Evolutionary conservation across 2,113 vertebrate genomes (phyloP).

Genomic region (Pteronura brasiliensis): DNA sequence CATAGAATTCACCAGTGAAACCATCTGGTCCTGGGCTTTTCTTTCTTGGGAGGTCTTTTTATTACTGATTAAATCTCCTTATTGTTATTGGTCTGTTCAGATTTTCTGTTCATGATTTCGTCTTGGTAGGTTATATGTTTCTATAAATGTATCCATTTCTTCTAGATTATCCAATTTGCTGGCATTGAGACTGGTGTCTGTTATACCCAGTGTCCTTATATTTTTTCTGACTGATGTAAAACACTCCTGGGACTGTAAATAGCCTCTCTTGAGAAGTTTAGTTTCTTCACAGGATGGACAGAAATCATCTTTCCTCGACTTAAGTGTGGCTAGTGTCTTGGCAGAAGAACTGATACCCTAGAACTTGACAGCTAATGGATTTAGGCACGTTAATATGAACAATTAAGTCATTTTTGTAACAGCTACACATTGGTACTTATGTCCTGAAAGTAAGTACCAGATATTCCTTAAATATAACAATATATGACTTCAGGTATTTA

Average conservation of each 20-base stretch:
- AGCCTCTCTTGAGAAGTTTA: not conserved
- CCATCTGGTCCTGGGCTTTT: not conserved
- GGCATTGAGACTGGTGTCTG: not conserved
- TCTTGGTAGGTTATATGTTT: not conserved
- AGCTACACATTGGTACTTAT: not conserved
- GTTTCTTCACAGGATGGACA: not conserved
- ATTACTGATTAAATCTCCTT: not conserved
- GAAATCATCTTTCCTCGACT: not conserved
- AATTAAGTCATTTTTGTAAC: not conserved
- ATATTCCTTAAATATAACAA: not conserved
- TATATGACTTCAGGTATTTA: not conserved
- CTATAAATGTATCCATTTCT: not conserved
- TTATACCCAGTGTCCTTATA: not conserved
- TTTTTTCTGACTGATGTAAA: not conserved
- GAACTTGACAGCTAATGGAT: not conserved
- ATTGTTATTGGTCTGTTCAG: not conserved
- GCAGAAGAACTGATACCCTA: not conserved
- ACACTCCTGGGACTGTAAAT: not conserved
- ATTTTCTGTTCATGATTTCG: not conserved
- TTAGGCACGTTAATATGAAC: not conserved
- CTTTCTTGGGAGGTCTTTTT: not conserved
- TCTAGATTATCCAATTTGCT: not conserved
- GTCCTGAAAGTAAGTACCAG: not conserved
- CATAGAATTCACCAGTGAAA: not conserved
- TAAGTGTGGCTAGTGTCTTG: not conserved